Base-by-base conservation (phyloP, 2,888 invertebrate genomes). In the Nineta flava region DNA sequence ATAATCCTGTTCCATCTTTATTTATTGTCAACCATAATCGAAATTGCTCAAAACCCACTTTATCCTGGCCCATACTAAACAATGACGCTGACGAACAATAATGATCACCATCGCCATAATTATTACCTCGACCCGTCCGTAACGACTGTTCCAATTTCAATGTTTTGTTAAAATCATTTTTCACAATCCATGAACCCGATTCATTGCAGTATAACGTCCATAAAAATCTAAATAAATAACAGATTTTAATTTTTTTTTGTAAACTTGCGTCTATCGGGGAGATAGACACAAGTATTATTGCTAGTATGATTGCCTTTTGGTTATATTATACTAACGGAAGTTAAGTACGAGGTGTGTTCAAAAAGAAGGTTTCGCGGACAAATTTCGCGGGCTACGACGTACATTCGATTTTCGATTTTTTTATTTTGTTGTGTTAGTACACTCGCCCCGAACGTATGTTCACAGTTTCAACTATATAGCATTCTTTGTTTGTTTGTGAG, bases 161-260 rank as follows among this genome's bases (percentile, higher is more conserved):
- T 1, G 76, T 74, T 40, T 73, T 71, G 13, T 80, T 75, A 62
- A 90, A 86, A 55, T 90, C 88, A 48, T 76, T 74, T 60, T 83
- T 81, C 55, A 78, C 72, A 41, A 90, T 81, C 59, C 81, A 77
- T 6, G 79, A 78, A 54, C 79, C 81, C 53, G 79, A 76, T 62
- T 90, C 90, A 63, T 87, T 88, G 53, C 84, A 82, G 65, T 90
- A 91, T 50, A 91, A 72, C 15, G 84, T 83, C 81, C 88, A 91
- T 32, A 91, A 73, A 66, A 91, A 90, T 73, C 81, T 73, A 68
- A 59, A 66, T 55, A 53, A 55, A 53, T 47, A 21, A 10, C 10
- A 43, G 10, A n/a, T n/a, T n/a, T n/a, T n/a, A n/a, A n/a, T n/a
- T n/a, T n/a, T n/a, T n/a, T n/a, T 40, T 40, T 40, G 5, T 7